Conservation (phyloP, 2,797 vertebrate species). For the Poecilia picta region DNA sequence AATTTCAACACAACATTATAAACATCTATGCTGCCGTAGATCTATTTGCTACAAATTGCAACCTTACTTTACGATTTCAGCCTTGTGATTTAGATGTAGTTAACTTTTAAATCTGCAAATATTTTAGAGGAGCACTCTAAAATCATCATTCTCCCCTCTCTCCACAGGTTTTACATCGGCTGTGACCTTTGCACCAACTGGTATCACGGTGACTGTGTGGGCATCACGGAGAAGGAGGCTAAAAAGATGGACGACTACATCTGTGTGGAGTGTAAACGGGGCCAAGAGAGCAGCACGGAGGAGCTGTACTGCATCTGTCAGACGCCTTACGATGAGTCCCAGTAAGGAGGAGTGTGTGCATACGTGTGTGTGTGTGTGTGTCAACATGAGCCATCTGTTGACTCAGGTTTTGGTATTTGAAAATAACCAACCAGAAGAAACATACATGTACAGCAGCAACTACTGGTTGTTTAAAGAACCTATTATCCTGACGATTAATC, state of each 20-base stretch:
- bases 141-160: not conserved
- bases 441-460: not conserved
- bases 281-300: conserved; percentile 94
- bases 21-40: not conserved
- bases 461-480: too few species aligned
- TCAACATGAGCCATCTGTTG: not conserved
- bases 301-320: conserved; percentile 99
- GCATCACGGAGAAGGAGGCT: conserved; percentile 97
- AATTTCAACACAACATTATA: not conserved
- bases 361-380: not conserved
- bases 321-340: conserved; percentile 97
- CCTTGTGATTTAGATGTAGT: not conserved
- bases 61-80: not conserved
- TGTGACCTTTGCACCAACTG: conserved; percentile 99
- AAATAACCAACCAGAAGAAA: not conserved
- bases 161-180: conserved; percentile 95
- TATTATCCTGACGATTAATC: too few species aligned
- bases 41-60: not conserved
- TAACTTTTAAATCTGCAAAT: too few species aligned
- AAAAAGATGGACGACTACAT: conserved; percentile 99
- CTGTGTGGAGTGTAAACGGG: conserved; percentile 96
- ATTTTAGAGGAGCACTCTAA: not conserved
- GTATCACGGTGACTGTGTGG: conserved; percentile 98
- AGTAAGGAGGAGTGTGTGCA: conserved; percentile 83
- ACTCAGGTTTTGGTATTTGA: not conserved